A percentile compares a stretch with the other conserved stretches of the same genome.
phyloP scores from a whole-genome alignment of 2,888 invertebrate species.

The Brassicogethes aeneus region DNA sequence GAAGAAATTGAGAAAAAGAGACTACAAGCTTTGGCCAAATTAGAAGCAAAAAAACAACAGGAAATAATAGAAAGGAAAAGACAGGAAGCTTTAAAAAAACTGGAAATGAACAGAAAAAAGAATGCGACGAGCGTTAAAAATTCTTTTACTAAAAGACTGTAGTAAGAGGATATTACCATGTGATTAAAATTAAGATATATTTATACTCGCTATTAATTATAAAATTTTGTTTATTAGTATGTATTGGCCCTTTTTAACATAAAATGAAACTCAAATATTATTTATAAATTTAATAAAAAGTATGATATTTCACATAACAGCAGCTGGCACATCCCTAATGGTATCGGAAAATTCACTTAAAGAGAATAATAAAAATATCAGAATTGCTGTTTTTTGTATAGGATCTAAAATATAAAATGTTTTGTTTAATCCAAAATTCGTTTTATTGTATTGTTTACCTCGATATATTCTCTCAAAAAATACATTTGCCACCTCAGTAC shows the following conservation, averaged over 20 bases:
- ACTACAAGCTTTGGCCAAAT: conserved; percentile 39
- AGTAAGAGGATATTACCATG: too few species aligned
- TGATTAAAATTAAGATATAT: too few species aligned
- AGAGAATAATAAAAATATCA: neutral
- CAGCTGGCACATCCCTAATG: neutral
- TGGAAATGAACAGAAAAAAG: conserved; percentile 30
- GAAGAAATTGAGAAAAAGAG: conserved; percentile 44
- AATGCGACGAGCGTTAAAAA: conserved; percentile 4
- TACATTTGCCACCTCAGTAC: conserved; percentile 61
- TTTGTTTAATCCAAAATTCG: too few species aligned
- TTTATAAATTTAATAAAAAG: neutral
- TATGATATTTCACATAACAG: neutral
- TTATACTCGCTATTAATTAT: too few species aligned
- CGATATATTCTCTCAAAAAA: conserved; percentile 53
- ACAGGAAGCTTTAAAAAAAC: conserved; percentile 32
- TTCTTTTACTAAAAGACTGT: too few species aligned
- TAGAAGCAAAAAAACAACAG: conserved; percentile 38
- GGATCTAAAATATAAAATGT: neutral
- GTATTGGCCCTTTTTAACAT: too few species aligned
- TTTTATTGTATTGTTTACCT: conserved; percentile 36
- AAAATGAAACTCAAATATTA: neutral
- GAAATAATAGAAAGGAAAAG: conserved; percentile 35
- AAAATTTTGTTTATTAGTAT: too few species aligned
- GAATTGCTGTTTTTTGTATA: neutral
- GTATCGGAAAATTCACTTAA: neutral